phyloP scores from a whole-genome alignment of 2,113 vertebrate genomes.

The Eulacestoma nigropectus region DNA sequence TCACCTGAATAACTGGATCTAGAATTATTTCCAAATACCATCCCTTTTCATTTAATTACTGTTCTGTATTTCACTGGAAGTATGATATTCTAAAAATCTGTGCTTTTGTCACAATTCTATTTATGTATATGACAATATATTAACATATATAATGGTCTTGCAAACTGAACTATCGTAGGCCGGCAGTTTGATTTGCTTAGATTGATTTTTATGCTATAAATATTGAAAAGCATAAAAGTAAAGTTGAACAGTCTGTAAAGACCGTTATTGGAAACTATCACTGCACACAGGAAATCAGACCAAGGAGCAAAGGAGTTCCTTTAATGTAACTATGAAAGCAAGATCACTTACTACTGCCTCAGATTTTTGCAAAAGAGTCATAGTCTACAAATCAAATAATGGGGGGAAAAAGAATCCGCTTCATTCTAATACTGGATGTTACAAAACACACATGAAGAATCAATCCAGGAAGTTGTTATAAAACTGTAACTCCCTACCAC shows the following conservation, averaged over 20 bases:
- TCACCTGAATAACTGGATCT: neutral
- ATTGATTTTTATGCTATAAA: neutral
- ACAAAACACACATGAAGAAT: neutral
- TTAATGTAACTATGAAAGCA: neutral
- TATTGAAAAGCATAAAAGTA: neutral
- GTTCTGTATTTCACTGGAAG: neutral
- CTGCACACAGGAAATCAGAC: neutral
- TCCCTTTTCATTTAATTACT: neutral
- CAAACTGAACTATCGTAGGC: neutral
- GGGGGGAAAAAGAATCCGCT: accelerated
- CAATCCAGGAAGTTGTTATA: neutral
- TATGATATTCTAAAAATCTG: neutral
- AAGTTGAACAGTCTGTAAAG: neutral
- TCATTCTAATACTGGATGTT: neutral
- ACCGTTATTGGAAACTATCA: neutral
- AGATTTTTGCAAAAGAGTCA: neutral
- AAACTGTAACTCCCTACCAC: neutral
- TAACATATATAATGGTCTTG: neutral
- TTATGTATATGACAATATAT: neutral
- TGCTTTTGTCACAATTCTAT: neutral
- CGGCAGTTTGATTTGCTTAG: neutral
- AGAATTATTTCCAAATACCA: neutral
- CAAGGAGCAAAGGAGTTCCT: neutral
- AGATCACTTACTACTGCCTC: neutral
- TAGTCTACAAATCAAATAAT: neutral